phyloP scores from a whole-genome alignment of 2,113 vertebrate species.

The Athene noctua region DNA sequence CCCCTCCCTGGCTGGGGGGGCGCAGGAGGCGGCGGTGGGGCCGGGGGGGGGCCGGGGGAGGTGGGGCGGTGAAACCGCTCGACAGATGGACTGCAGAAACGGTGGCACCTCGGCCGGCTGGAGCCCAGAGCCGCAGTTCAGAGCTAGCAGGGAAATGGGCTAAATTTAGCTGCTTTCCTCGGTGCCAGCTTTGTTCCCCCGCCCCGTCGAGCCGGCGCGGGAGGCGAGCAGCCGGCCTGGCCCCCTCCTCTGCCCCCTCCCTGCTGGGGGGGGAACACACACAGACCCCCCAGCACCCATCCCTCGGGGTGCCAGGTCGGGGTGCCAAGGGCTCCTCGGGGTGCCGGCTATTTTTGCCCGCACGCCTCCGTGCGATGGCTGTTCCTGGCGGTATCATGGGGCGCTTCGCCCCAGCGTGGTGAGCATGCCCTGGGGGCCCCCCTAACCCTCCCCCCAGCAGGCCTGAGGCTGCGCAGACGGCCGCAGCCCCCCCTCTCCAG shows the following conservation, averaged over 20 bases:
- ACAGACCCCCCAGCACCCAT: neutral
- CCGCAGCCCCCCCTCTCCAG: neutral
- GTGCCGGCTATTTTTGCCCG: accelerated
- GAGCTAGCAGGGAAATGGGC: constrained; percentile 57
- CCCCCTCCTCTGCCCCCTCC: constrained; percentile 6
- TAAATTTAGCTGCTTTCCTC: constrained; percentile 65
- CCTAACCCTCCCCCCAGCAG: neutral
- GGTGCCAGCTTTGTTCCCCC: constrained; percentile 68
- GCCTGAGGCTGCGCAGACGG: constrained; percentile 2
- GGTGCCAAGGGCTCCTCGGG: neutral
- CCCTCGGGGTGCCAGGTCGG: neutral
- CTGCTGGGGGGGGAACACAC: neutral
- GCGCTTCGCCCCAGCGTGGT: neutral
- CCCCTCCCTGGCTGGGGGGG: neutral
- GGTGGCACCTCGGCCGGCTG: constrained; percentile 58
- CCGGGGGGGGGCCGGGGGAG: neutral
- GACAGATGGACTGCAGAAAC: constrained; percentile 58
- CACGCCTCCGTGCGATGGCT: accelerated
- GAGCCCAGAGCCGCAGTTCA: constrained; percentile 53
- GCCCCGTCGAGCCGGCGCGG: constrained; percentile 29
- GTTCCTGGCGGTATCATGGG: neutral
- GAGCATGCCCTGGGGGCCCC: neutral
- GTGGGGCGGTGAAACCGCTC: neutral
- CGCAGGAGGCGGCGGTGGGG: neutral
- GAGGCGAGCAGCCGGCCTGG: neutral